A percentile compares a stretch with the other conserved stretches of the same genome.
Conservation (phyloP, 1,140 invertebrate species). For the Chlorops oryzae region DNA sequence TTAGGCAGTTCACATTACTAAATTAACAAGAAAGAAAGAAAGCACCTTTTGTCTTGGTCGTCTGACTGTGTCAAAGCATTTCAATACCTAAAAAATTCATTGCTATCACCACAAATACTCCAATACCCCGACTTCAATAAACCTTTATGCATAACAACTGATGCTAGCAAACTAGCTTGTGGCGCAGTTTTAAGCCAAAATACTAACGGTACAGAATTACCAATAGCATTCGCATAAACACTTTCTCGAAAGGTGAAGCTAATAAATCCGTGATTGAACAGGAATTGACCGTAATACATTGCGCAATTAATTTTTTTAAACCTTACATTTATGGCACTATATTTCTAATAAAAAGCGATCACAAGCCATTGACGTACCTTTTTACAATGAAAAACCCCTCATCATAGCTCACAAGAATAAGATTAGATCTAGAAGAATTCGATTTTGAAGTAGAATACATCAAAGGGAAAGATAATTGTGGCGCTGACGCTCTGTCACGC, state of each 20-base stretch:
- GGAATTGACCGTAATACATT: conserved; percentile 1
- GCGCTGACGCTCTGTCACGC: too few species aligned
- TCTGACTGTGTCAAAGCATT: neutral
- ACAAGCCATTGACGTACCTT: too few species aligned
- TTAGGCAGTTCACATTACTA: conserved; percentile 16
- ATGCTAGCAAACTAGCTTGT: neutral
- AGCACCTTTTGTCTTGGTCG: neutral
- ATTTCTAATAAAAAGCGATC: conserved; percentile 1
- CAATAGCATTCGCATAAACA: neutral
- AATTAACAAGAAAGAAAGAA: neutral
- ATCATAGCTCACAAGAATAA: neutral
- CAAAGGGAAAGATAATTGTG: conserved; percentile 1
- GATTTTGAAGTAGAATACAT: neutral
- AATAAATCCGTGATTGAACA: neutral
- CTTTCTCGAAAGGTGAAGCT: neutral
- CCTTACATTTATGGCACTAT: neutral
- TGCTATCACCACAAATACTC: conserved; percentile 2
- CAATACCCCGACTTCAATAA: too few species aligned
- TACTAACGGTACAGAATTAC: neutral
- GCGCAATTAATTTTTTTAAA: too few species aligned
- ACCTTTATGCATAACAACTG: too few species aligned
- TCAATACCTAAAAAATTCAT: neutral
- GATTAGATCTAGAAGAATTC: neutral
- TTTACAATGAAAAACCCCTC: conserved; percentile 1
- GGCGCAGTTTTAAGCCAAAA: conserved; percentile 1